Evolutionary conservation across 2,888 invertebrate species (phyloP).

Genomic region (Phengaris alcon): DNA sequence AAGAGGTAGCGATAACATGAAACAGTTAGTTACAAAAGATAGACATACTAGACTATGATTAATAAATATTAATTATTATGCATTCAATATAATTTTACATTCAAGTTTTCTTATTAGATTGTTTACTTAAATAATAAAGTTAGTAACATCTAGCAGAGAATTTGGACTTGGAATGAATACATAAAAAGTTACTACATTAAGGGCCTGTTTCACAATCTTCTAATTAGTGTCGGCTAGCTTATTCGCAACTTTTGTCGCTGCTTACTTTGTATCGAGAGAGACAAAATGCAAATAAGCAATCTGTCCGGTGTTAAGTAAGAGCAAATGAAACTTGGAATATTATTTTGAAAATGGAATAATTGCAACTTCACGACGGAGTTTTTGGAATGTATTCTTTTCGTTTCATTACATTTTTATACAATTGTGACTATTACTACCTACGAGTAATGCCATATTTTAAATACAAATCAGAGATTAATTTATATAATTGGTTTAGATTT

Average conservation of each 20-base stretch:
- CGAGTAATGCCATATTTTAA: background rate
- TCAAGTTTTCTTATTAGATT: background rate
- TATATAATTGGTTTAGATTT: background rate
- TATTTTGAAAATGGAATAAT: background rate
- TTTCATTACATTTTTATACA: background rate
- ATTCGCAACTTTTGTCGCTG: too few relatives aligned
- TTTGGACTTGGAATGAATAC: constrained; percentile 5
- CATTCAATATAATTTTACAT: constrained; percentile 28
- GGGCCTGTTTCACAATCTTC: too few relatives aligned
- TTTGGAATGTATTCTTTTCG: background rate
- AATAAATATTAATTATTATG: constrained; percentile 33
- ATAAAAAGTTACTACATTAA: background rate
- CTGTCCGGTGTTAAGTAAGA: background rate
- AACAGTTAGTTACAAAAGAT: constrained; percentile 70
- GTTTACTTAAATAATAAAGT: background rate
- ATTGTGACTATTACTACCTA: background rate
- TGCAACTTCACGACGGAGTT: background rate
- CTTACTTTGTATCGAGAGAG: too few relatives aligned
- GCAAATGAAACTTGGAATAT: background rate
- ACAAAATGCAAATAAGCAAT: too few relatives aligned
- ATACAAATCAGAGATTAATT: background rate
- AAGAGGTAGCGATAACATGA: constrained; percentile 59
- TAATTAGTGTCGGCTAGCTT: too few relatives aligned
- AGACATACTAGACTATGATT: constrained; percentile 34
- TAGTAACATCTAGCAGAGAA: constrained; percentile 3